Conservation (phyloP, 1,140 invertebrate genomes). For the Leucophenga varia region DNA sequence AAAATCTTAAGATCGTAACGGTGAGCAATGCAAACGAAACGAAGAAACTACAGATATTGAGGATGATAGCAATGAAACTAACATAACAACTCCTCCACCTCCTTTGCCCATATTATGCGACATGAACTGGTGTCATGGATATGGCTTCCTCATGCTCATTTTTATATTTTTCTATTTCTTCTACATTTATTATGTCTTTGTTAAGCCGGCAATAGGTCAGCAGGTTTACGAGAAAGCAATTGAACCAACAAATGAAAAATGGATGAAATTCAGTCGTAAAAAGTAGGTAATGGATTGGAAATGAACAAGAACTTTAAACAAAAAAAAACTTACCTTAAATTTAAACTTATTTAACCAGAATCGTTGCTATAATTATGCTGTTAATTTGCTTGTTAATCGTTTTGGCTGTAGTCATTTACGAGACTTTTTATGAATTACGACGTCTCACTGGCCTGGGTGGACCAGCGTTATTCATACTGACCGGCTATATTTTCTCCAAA, state of each 20-base stretch:
- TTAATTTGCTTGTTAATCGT: background rate
- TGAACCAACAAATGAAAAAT: conserved; percentile 12
- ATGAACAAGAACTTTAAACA: no score
- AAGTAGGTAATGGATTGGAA: no score
- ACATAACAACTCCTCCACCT: background rate
- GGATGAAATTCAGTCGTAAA: conserved; percentile 22
- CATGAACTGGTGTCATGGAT: conserved; percentile 23
- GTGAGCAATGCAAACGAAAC: background rate
- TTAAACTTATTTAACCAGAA: conserved; percentile 3
- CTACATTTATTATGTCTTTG: conserved; percentile 25
- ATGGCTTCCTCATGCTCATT: conserved; percentile 10
- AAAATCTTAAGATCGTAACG: no score
- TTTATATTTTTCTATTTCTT: conserved; percentile 20
- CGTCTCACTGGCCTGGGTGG: conserved; percentile 57
- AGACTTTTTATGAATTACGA: conserved; percentile 4
- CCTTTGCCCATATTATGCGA: conserved; percentile 11
- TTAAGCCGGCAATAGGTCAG: conserved; percentile 23
- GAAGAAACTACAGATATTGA: no score
- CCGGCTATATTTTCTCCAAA: conserved; percentile 61
- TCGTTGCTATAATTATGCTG: conserved; percentile 19
- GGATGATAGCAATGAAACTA: no score
- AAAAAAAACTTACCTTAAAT: no score
- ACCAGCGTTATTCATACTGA: conserved; percentile 57
- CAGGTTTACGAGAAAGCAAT: conserved; percentile 17
- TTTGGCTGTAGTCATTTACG: conserved; percentile 4